These are phyloP conservation scores for Lepidochrysops patricia DNA, from an alignment of 2,888 invertebrate species.

Conservation along the genomic window DNA sequence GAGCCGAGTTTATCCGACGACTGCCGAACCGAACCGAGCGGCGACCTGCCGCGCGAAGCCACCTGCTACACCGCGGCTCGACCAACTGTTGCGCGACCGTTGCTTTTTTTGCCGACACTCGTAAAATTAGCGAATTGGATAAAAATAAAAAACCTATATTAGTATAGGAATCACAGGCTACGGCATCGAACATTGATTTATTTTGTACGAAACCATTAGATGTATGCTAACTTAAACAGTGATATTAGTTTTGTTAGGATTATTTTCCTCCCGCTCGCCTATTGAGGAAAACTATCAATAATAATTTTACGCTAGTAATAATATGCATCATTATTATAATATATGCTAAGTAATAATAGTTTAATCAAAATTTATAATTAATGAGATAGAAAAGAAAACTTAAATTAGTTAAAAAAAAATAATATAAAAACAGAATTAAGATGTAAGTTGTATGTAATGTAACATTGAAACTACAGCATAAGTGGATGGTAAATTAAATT, in stretches of 20 bases:
- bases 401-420: no score
- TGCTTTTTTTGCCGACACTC: slow-evolving; percentile 64
- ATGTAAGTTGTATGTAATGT: no score
- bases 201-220: neutral
- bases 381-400: no score
- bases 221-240: neutral
- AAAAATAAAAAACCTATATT: slow-evolving; percentile 11
- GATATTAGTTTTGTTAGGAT: slow-evolving; percentile 14
- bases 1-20: slow-evolving; percentile 29
- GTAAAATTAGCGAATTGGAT: slow-evolving; percentile 52
- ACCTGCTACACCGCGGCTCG: slow-evolving; percentile 48
- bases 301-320: neutral
- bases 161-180: neutral
- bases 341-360: neutral
- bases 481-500: neutral
- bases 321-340: neutral
- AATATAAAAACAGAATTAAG: neutral
- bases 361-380: neutral
- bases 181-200: neutral
- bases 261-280: slow-evolving; percentile 43
- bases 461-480: neutral
- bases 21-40: slow-evolving; percentile 32
- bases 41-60: slow-evolving; percentile 44
- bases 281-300: slow-evolving; percentile 34
- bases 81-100: slow-evolving; percentile 73